Evolutionary conservation across 2,888 invertebrate genomes (phyloP), one percentile per base, ranked within the genome.

Genomic region (Timema cristinae): DNA sequence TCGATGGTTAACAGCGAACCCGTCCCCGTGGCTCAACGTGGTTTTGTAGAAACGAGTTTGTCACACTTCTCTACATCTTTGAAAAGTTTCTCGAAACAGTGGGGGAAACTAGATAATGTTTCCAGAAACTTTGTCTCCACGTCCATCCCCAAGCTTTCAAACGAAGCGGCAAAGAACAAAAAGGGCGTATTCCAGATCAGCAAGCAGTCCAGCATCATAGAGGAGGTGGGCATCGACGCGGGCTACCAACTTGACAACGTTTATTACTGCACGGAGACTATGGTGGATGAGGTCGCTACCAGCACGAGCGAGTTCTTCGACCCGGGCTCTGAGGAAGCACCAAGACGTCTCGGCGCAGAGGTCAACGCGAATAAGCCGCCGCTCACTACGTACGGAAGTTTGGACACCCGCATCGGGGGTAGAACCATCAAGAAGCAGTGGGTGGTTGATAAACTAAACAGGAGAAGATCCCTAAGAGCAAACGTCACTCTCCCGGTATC

Each of bases 401-500:
- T 15, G 16, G 32, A 32, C 5, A 32, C 47, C 32, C 48, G 63
- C 47, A 50, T 54, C 10, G 50, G n/a, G 11, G 15, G 59, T 7
- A 67, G 67, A 50, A 59, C 10, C 50, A 16, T 47, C n/a, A 63
- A 32, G 47, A 69, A 59, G 49, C 16, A 48, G 47, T 47, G 54
- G 15, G 54, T 52, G 51, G 32, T 32, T 32, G 32, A 32, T 32
- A 32, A 32, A 32, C 32, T 32, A 32, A 32, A 32, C 16, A 68
- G 48, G 16, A 56, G 48, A 70, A 16, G 16, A 71, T 66, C 56
- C 52, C 66, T 56, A 47, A 48, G 66, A 67, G 59, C 52, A 52
- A 10, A 72, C 68, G 61, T 68, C 71, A 70, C 50, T 48, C 32
- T 47, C 11, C 70, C 47, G 63, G 68, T n/a, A 71, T 71, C 50